Percentiles rank a stretch among this genome's conserved stretches.
These are phyloP conservation scores for Pherbina coryleti DNA, from an alignment of 2,888 invertebrate species.

Conservation along the genomic window DNA sequence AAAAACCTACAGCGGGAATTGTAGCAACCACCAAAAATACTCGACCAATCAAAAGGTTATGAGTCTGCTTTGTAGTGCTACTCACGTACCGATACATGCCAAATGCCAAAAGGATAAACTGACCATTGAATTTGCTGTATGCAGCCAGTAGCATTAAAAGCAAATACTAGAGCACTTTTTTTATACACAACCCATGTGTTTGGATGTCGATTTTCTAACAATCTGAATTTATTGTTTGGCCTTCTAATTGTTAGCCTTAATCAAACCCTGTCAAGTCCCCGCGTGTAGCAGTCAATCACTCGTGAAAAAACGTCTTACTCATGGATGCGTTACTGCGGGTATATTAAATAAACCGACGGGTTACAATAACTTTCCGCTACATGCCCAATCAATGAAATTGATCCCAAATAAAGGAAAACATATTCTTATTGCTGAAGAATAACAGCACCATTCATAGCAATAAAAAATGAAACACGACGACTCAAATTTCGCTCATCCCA, in stretches of 20 bases:
- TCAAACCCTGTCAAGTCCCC: neutral
- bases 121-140: neutral
- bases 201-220: neutral
- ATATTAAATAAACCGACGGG: neutral
- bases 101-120: neutral
- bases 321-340: conserved; percentile 10
- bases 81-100: neutral
- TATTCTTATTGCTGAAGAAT: conserved; percentile 33
- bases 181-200: neutral
- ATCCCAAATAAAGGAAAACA: conserved; percentile 28
- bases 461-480: conserved; percentile 40
- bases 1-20: neutral
- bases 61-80: neutral
- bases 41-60: conserved; percentile 24
- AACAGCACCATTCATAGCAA: conserved; percentile 18
- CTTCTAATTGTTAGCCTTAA: neutral
- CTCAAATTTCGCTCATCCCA: conserved; percentile 47
- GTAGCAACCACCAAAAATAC: conserved; percentile 40
- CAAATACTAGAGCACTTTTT: conserved; percentile 1
- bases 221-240: neutral
- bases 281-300: conserved; percentile 9
- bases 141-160: neutral
- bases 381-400: conserved; percentile 40
- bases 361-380: conserved; percentile 44
- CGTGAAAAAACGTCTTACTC: neutral